Evolutionary conservation across 2,888 invertebrate genomes (phyloP), one percentile per base, ranked within the genome.

Genomic region (Thyatira batis): DNA sequence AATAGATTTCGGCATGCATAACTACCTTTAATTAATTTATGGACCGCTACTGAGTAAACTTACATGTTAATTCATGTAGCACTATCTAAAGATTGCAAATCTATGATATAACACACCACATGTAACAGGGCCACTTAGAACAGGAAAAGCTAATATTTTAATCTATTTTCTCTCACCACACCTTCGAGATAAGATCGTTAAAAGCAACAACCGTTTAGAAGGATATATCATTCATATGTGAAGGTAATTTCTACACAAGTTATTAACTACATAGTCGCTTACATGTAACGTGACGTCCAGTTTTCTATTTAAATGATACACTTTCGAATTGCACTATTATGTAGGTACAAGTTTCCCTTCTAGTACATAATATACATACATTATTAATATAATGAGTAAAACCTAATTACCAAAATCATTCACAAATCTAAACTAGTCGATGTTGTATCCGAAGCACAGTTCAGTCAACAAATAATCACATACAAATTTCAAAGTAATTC

Each of bases 201-300:
- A 75, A 58, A 69, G 65, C 74, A 71, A 73, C 76, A 75, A 69
- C 70, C 74, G 63, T 77, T 80, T 76, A 71, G 71, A 76, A 80
- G 82, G 79, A 83, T 84, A 82, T 80, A 83, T 83, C 84, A 78
- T 70, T 82, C 82, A 79, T 79, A 80, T 75, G 73, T 71, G 78
- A 66, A 63, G 67, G 65, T 69, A 58, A 61, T 61, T 65, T 62
- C 60, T 55, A 30, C 58, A 48, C 50, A 51, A 57, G 54, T 56
- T 53, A 60, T 52, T 60, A 63, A 57, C 60, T 50, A 65, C 51
- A 39, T 43, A 51, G 53, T 33, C 52, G 2, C 5, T 66, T 62
- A 44, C 56, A 53, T 55, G 64, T 56, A 61, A 65, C 67, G 57
- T 73, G 71, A 70, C 71, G 71, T 76, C 77, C 63, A 71, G 78